Evolutionary conservation across 2,797 vertebrate genomes (phyloP), one percentile per base, ranked within the genome.

Genomic region (Syndactyla subalaris): DNA sequence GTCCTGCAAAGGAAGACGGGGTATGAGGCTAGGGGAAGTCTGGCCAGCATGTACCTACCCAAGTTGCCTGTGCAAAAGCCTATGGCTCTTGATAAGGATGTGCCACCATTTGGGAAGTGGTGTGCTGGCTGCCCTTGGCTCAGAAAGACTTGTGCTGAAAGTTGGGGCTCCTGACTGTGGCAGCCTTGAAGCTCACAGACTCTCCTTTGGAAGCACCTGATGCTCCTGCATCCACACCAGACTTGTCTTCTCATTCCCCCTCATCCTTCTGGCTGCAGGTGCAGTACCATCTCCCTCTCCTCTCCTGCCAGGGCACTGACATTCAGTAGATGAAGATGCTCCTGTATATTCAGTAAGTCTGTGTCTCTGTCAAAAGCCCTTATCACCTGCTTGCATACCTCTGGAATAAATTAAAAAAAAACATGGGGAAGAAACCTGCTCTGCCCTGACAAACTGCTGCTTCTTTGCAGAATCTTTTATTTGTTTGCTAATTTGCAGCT

Each of bases 271-370:
- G 54, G 10, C 32, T 72, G 62, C 1, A 4, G 34, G 14, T 1
- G 1, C n/a, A 17, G 41, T 15, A 11, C 66, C 1, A 1, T 6
- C 26, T 70, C 11, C 17, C 7, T 1, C 9, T 23, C 19, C 32
- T 7, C 1, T 2, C 15, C 65, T 88, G 66, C 39, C 45, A 43
- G 30, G 17, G 27, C 32, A 11, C 36, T 36, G 30, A 55, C 12
- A 8, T 6, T 3, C 71, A 61, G 54, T 30, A 63, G 67, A 6
- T 22, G n/a, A 45, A 54, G 45, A 24, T 34, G n/a, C 7, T 84
- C 7, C 36, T 62, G 22, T 5, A 3, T 14, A 32, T 46, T 63
- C 3, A 7, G 18, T 55, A 51, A 65, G 38, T 7, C 6, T 3
- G 6, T 15, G 8, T 30, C 19, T 73, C 38, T 89, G 48, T 48